Conservation (phyloP, 2,888 invertebrate species). For the Harpagoxenus sublaevis region DNA sequence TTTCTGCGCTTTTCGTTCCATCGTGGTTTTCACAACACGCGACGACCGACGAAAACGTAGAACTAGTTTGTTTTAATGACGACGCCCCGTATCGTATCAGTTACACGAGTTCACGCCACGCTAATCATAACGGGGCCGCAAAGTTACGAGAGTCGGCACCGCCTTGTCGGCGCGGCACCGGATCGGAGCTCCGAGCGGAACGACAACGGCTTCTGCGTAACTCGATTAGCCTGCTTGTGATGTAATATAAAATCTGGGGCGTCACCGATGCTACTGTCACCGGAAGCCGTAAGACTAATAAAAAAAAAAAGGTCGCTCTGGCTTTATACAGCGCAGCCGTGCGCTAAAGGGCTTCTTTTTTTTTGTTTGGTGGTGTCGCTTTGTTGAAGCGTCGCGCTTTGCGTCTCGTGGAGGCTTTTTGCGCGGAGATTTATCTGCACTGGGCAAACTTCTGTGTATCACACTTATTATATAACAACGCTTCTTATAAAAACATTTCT, state of each 20-base stretch:
- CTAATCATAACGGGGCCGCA: slow-evolving; percentile 44
- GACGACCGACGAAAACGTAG: slow-evolving; percentile 2
- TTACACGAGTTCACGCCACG: slow-evolving; percentile 26
- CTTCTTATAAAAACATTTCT: background rate
- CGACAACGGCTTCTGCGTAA: slow-evolving; percentile 68
- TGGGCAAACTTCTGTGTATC: background rate
- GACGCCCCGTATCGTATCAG: slow-evolving; percentile 19
- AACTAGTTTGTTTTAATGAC: slow-evolving; percentile 36
- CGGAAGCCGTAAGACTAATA: slow-evolving; percentile 71
- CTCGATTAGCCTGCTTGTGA: slow-evolving; percentile 65
- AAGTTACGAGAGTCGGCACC: slow-evolving; percentile 15
- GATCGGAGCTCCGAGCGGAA: slow-evolving; percentile 47
- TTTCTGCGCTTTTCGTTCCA: background rate
- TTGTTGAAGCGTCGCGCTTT: slow-evolving; percentile 46
- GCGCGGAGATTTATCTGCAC: background rate
- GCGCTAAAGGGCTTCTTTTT: slow-evolving; percentile 62
- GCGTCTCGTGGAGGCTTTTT: slow-evolving; percentile 20
- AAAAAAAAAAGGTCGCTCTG: slow-evolving; percentile 21
- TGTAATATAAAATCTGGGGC: slow-evolving; percentile 69
- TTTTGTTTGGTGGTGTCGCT: slow-evolving; percentile 53
- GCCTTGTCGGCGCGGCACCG: slow-evolving; percentile 36
- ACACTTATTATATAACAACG: background rate
- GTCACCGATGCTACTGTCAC: slow-evolving; percentile 45
- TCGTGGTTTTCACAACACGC: background rate
- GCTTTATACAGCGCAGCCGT: slow-evolving; percentile 12